Evolutionary conservation across 2,113 vertebrate species (phyloP).

Genomic region (Orthonyx spaldingii): DNA sequence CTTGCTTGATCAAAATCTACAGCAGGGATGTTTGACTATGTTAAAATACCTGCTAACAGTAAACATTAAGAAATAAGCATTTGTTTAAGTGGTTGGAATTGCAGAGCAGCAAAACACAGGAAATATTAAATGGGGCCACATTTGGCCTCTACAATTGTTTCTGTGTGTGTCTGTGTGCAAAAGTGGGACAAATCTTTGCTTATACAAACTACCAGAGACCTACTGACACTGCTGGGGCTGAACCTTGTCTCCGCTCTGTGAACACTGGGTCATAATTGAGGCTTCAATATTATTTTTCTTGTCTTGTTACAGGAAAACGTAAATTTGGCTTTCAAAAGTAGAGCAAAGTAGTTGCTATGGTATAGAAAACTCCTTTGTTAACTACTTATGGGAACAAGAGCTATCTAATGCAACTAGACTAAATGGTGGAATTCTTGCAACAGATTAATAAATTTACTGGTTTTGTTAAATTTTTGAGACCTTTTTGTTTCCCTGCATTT

Average conservation of each 20-base stretch:
- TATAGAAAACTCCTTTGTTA: background rate
- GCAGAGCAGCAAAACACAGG: background rate
- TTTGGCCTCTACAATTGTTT: background rate
- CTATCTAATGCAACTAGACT: background rate
- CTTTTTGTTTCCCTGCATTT: background rate
- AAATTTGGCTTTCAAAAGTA: background rate
- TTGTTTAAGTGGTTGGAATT: background rate
- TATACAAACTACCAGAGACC: background rate
- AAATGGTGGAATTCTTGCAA: background rate
- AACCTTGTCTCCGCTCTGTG: background rate
- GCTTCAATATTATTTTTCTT: background rate
- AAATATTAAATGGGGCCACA: background rate
- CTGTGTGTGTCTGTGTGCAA: fast-evolving
- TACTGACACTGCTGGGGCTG: background rate
- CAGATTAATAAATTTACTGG: background rate
- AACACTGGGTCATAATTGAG: background rate
- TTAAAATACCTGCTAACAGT: background rate
- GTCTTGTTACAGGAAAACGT: background rate
- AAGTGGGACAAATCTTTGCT: background rate
- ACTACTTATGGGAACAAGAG: background rate
- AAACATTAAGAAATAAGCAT: background rate
- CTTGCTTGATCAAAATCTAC: background rate
- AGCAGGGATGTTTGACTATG: background rate
- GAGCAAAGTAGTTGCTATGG: background rate
- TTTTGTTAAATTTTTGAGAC: background rate